These are phyloP conservation scores for Hirudo medicinalis DNA, from an alignment of 1,140 invertebrate genomes.

Conservation along the genomic window DNA sequence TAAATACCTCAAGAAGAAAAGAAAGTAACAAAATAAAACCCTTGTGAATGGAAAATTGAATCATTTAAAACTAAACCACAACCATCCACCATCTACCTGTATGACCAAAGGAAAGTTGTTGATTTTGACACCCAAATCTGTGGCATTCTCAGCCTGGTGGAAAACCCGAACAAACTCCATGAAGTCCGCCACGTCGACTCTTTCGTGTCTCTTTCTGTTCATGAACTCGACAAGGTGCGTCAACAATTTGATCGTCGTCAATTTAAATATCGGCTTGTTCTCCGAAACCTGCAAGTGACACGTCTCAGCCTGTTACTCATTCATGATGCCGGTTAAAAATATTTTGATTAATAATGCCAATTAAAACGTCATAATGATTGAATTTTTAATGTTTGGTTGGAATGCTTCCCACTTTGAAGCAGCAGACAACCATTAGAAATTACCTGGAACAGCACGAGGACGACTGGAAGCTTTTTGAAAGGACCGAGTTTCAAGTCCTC, in stretches of 20 bases:
- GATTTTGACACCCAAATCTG: slow-evolving; percentile 34
- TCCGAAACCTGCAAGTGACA: not conserved
- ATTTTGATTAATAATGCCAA: not conserved
- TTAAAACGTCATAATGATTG: not conserved
- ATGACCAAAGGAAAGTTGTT: slow-evolving; percentile 33
- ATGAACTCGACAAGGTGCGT: no score
- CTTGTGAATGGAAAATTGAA: not conserved
- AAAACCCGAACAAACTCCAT: slow-evolving; percentile 32
- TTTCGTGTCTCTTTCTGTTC: slow-evolving; percentile 4
- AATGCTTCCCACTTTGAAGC: not conserved
- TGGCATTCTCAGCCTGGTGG: slow-evolving; percentile 29
- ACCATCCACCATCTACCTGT: slow-evolving; percentile 27
- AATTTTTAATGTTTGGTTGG: no score
- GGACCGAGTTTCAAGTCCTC: slow-evolving; percentile 32
- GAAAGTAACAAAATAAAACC: not conserved
- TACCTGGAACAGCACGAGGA: slow-evolving; percentile 35
- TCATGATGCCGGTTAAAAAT: not conserved
- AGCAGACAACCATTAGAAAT: slow-evolving; percentile 22
- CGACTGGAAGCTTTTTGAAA: slow-evolving; percentile 31
- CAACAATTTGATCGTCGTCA: no score
- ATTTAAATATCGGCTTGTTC: no score
- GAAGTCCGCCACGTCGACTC: slow-evolving; percentile 31
- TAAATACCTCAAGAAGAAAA: not conserved
- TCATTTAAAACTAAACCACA: not conserved
- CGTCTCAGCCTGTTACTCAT: slow-evolving; percentile 31